A percentile compares a stretch with the other conserved stretches of the same genome.
phyloP scores from a whole-genome alignment of 1,140 invertebrate species.

The Cataglyphis hispanica region DNA sequence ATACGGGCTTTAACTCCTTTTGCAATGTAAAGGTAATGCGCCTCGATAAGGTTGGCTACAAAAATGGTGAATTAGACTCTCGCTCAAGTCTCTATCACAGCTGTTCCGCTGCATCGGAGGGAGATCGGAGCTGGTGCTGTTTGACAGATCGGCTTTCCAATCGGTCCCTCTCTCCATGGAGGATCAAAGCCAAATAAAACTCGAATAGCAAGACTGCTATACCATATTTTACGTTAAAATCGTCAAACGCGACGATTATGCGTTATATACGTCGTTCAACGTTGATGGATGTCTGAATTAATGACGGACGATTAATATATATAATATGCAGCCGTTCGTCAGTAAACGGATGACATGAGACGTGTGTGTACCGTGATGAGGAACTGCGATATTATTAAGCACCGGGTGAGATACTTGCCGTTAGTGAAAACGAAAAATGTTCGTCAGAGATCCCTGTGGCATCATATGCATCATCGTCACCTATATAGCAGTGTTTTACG shows the following conservation, averaged over 20 bases:
- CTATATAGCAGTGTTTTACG: conserved; percentile 94
- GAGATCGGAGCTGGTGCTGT: neutral
- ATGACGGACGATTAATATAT: conserved; percentile 17
- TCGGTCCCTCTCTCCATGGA: neutral
- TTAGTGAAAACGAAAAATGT: conserved; percentile 80
- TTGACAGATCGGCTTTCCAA: conserved; percentile 9
- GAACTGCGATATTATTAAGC: conserved; percentile 34
- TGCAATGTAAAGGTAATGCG: neutral
- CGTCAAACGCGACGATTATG: conserved; percentile 10
- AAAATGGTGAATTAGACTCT: conserved; percentile 2
- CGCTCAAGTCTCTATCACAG: neutral
- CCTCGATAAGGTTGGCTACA: neutral
- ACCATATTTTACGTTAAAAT: neutral
- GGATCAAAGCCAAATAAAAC: no score
- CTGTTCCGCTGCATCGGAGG: neutral
- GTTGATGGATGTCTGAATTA: neutral
- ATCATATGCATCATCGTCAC: conserved; percentile 95
- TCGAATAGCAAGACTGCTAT: neutral
- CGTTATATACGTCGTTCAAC: neutral
- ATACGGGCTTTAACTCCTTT: no score
- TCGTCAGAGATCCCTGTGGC: conserved; percentile 94
- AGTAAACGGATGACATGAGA: conserved; percentile 37
- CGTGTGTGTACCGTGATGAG: conserved; percentile 31
- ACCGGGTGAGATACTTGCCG: conserved; percentile 2
- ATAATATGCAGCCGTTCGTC: conserved; percentile 5